Evolutionary conservation across 2,113 vertebrate genomes (phyloP), one percentile per base, ranked within the genome.

Genomic region (Enhydra lutris): DNA sequence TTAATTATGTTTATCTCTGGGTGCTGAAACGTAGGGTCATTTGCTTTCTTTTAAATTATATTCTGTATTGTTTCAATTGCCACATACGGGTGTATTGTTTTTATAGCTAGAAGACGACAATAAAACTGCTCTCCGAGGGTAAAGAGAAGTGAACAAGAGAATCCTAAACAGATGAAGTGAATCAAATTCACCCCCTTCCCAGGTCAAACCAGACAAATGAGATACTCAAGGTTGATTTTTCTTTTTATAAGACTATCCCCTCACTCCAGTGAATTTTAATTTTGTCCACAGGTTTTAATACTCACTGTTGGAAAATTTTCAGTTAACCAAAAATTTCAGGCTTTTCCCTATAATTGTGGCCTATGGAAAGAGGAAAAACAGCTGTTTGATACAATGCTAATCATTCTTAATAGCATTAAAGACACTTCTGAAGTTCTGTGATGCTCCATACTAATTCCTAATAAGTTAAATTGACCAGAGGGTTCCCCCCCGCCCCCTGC

Each of bases 1-100:
- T 65, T 94, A 63, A 94, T 78, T 80, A 92, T 87, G 67, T 91
- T 95, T 93, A 31, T 87, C 39, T 93, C 61, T 55, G 29, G 55
- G 13, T 76, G 14, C 67, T 95, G 34, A 88, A 59, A 36, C 42
- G 52, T 88, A 2, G 29, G 55, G 4, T 89, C 13, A 82, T 76
- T 69, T 84, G 4, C 15, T 87, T 63, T 95, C 50, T 93, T 88
- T 67, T 76, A 50, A 71, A 45, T 59, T 47, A 20, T 88, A 47
- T 36, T 81, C 80, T 80, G 1, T 61, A 10, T 73, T 89, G n/a
- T 45, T 89, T 73, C 45, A 57, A n/a, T 57, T 88, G 83, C 21
- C 67, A n/a, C 73, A 55, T n/a, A 90, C 24, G 1, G 34, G 3
- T 31, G 13, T 63, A 34, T 65, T 83, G 23, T 47, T 81, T 81